These are phyloP conservation scores for Halocynthia aurantium DNA, from an alignment of 23 tunicate genomes.

Conservation along the genomic window DNA sequence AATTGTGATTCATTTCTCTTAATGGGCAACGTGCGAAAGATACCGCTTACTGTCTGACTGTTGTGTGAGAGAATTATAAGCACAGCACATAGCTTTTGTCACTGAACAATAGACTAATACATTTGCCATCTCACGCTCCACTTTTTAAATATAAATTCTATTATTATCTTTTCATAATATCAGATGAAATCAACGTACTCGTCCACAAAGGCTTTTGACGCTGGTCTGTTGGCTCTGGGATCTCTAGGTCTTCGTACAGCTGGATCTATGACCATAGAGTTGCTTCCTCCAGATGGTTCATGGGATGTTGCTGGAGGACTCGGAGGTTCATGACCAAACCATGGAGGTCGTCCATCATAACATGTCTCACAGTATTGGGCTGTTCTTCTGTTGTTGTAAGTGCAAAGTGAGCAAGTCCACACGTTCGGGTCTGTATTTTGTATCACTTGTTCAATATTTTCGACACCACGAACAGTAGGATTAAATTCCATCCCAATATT, in stretches of 20 bases:
- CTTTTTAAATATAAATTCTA: too few species aligned
- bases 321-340: not conserved
- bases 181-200: conserved; percentile 3
- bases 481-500: not conserved
- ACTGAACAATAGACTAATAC: too few species aligned
- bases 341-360: conserved; percentile 23
- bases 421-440: not conserved
- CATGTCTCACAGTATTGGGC: conserved; percentile 25
- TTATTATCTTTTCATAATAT: not conserved
- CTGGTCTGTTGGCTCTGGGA: not conserved
- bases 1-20: too few species aligned
- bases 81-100: too few species aligned
- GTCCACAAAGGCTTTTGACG: conserved; percentile 19
- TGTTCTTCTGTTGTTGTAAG: conserved; percentile 5
- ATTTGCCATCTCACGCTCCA: too few species aligned
- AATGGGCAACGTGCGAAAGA: too few species aligned
- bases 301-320: not conserved
- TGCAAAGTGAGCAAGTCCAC: conserved; percentile 24
- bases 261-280: not conserved
- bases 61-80: too few species aligned
- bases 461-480: not conserved
- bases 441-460: not conserved
- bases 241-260: not conserved
- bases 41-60: too few species aligned
- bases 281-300: not conserved